Percentiles rank a stretch among this genome's conserved stretches.
Evolutionary conservation across 1,140 invertebrate species (phyloP).

Genomic region (Pseudachorutes palmiensis): DNA sequence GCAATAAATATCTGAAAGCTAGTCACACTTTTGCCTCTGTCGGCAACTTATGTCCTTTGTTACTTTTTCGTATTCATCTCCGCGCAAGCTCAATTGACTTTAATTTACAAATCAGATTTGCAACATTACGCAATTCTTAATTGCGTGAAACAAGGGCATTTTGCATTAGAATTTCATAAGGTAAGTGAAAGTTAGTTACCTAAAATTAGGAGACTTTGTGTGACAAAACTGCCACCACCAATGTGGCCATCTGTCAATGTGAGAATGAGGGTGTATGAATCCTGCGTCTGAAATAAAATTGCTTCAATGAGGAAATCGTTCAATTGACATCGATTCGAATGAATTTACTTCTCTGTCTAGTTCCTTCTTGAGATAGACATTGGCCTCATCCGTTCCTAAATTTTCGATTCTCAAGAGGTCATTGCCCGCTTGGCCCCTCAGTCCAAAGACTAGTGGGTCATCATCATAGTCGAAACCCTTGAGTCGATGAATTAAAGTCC

Average conservation of each 20-base stretch:
- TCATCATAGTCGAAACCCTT: constrained; percentile 74
- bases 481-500: constrained; percentile 71
- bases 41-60: too few relatives aligned
- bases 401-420: constrained; percentile 77
- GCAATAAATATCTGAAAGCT: too few relatives aligned
- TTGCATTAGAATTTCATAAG: too few relatives aligned
- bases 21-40: too few relatives aligned
- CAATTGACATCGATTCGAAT: not conserved
- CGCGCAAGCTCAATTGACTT: too few relatives aligned
- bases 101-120: too few relatives aligned
- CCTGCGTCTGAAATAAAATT: constrained; percentile 53
- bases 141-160: too few relatives aligned
- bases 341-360: constrained; percentile 71
- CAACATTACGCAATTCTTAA: too few relatives aligned
- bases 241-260: constrained; percentile 81
- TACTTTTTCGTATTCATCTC: too few relatives aligned
- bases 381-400: constrained; percentile 67
- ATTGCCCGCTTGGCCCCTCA: constrained; percentile 60
- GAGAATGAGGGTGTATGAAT: constrained; percentile 78
- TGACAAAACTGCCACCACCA: constrained; percentile 78
- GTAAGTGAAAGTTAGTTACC: too few relatives aligned
- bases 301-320: not conserved
- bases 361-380: constrained; percentile 77
- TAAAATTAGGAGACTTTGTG: constrained; percentile 74
- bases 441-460: constrained; percentile 72